Evolutionary conservation across 2,888 invertebrate genomes (phyloP), one percentile per base, ranked within the genome.

Genomic region (Leptarthrus brevirostris): DNA sequence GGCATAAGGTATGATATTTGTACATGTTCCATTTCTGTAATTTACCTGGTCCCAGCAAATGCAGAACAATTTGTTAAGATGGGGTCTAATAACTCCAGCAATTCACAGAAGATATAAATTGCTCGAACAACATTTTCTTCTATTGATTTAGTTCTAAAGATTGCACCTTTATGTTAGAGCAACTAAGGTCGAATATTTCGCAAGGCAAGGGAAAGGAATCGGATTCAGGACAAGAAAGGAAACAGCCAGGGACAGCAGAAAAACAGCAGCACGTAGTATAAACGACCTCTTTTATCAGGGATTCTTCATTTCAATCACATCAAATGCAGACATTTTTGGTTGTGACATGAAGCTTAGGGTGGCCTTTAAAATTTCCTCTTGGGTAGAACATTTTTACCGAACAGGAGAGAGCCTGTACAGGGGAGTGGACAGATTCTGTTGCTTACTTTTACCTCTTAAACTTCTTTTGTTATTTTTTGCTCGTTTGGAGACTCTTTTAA

Each of bases 251-350:
- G 56, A 72, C 20, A 72, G 56, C 56, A 72, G 58, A 72, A 72
- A 74, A 75, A 76, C 72, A 72, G 74, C 66, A 69, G 69, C 74
- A 74, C 74, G 75, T 74, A 76, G 76, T 76, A 78, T 74, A 79
- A 79, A 79, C 78, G 77, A 79, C 77, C 78, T 78, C 78, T 77
- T 79, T 79, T 79, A 79, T 79, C 78, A 76, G 77, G 76, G 77
- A 79, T 79, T 79, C 79, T 79, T 78, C 77, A 78, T 79, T 79
- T 79, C 79, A 79, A 78, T 79, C 79, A 78, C 77, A 78, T 79
- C 79, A 79, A 77, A 78, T 76, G 77, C 79, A 79, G 79, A 79
- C 78, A 78, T 78, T 79, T 78, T 77, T 79, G 79, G 74, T 79
- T 77, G 73, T 79, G 79, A 78, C 79, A 79, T 74, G 56, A 74